A percentile compares a stretch with the other conserved stretches of the same genome.
Evolutionary conservation across 2,888 invertebrate genomes (phyloP).

Genomic region (Allolobophora icterica): DNA sequence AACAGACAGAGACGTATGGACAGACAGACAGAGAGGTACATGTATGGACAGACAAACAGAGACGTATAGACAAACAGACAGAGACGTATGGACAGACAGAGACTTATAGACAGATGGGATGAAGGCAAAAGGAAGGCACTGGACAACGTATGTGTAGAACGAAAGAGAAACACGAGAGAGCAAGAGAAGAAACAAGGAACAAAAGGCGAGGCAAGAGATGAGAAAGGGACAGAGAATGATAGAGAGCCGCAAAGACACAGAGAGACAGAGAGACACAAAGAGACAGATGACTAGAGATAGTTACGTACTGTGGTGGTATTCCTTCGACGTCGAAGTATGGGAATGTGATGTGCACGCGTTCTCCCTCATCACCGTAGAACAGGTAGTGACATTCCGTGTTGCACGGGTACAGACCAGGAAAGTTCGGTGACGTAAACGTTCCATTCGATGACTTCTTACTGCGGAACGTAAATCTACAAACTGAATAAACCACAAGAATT

Average conservation of each 20-base stretch:
- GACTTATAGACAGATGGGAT: too few species aligned
- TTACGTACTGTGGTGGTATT: conserved; percentile 56
- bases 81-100: too few species aligned
- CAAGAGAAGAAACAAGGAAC: too few species aligned
- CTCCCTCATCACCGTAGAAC: conserved; percentile 82
- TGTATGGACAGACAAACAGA: too few species aligned
- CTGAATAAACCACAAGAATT: conserved; percentile 4
- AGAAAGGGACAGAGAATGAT: neutral
- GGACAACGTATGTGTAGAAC: too few species aligned
- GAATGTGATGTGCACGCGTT: conserved; percentile 84
- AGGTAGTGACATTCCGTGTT: conserved; percentile 86
- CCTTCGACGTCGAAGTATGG: conserved; percentile 90
- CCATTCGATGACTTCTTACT: conserved; percentile 67
- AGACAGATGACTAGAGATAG: neutral
- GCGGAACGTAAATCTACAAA: conserved; percentile 74
- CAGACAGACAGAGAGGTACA: too few species aligned
- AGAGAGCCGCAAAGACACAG: neutral
- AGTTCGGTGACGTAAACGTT: conserved; percentile 82
- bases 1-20: too few species aligned
- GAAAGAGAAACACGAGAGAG: too few species aligned
- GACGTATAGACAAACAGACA: too few species aligned
- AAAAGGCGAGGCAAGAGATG: too few species aligned
- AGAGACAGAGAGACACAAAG: neutral
- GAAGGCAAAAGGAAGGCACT: too few species aligned
- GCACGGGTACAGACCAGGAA: conserved; percentile 81